Base-by-base conservation (phyloP, 2,797 vertebrate genomes). In the Sciurus vulgaris region DNA sequence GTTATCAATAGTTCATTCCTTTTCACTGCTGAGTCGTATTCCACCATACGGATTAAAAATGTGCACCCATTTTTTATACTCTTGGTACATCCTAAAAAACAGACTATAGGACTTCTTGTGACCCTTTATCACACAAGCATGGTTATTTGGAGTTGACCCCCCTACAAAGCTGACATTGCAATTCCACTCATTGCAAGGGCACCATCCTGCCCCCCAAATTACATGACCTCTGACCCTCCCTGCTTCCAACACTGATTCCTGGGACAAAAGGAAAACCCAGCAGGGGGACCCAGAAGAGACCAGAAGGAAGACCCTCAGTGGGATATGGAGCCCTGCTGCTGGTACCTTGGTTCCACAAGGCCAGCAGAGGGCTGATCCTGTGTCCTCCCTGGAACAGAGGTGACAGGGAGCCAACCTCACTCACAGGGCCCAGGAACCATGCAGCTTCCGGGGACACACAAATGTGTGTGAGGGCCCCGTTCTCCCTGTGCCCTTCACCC, bases 291-390 rank as follows among this genome's bases (percentile, higher is more conserved):
- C 87, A 49, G 81, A 81, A 91, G 44, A 79, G 33, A 87, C 7
- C 3, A 47, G 78, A 1, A 26, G 20, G 8, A 30, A 18, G 81
- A 15, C 49, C 51, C 22, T 3, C 67, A 30, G 4, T 6, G 30
- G 56, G 33, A n/a, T 18, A 1, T 5, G 10, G n/a, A 10, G 9
- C 1, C 49, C 74, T 49, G 20, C 7, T 7, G 24, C 5, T 82
- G 22, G 1, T 30, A 2, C 12, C 10, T 54, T 30, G 3, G 4
- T 3, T 8, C 44, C 47, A 3, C 28, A n/a, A 61, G 28, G 12
- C 41, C 33, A 10, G 30, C 30, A 92, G 30, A 47, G 67, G 38
- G 5, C 9, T 26, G 4, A 41, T 65, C 69, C 63, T 8, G 28
- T 24, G 14, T 17, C 10, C 18, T 18, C 5, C 1, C 44, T 70